Evolutionary conservation across 2,888 invertebrate genomes (phyloP).

Genomic region (Dendrolimus houi): DNA sequence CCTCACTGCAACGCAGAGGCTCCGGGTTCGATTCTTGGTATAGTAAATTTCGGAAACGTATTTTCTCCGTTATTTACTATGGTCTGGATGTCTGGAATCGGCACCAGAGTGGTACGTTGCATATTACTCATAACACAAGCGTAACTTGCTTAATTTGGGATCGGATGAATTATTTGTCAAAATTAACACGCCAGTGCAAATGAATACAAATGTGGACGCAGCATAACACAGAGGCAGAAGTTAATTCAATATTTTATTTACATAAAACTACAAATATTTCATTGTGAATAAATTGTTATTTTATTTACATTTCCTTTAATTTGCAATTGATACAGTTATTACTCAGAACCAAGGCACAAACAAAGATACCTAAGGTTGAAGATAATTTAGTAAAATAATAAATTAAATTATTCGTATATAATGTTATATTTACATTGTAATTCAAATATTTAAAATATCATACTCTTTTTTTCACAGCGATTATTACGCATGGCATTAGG

Average conservation of each 20-base stretch:
- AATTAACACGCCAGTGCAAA: too few relatives aligned
- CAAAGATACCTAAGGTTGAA: background rate
- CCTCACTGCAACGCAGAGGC: too few relatives aligned
- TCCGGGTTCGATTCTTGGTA: too few relatives aligned
- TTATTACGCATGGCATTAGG: conserved; percentile 1
- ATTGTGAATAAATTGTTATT: conserved; percentile 26
- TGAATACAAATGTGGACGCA: too few relatives aligned
- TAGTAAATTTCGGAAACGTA: too few relatives aligned
- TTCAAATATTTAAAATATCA: conserved; percentile 12
- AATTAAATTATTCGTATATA: conserved; percentile 17
- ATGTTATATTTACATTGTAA: conserved; percentile 34
- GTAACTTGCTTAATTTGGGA: too few relatives aligned
- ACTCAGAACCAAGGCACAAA: conserved; percentile 34
- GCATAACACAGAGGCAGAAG: too few relatives aligned
- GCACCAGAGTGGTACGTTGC: too few relatives aligned
- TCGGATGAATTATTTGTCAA: too few relatives aligned
- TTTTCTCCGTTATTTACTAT: too few relatives aligned
- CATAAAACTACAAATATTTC: conserved; percentile 33
- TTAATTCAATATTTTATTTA: conserved; percentile 25
- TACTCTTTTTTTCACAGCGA: conserved; percentile 10
- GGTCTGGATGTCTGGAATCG: too few relatives aligned
- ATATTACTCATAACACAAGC: too few relatives aligned
- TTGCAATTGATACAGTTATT: conserved; percentile 11
- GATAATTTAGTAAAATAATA: conserved; percentile 7
- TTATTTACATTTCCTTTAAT: conserved; percentile 5